These are phyloP conservation scores for Nannospalax galili DNA, from an alignment of 2,113 vertebrate genomes.

Conservation along the genomic window DNA sequence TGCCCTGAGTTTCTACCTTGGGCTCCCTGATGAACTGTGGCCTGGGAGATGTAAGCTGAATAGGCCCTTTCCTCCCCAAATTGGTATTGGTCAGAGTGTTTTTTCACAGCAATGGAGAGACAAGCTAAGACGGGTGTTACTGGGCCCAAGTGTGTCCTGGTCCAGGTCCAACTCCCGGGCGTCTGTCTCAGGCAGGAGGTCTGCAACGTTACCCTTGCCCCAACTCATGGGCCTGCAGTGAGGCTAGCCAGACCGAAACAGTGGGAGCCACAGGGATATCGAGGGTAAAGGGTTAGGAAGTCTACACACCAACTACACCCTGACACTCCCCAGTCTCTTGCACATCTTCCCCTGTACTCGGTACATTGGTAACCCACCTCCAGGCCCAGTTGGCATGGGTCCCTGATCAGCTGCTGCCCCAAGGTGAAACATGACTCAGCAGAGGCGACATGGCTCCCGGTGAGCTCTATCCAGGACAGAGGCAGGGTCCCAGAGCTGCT, in stretches of 20 bases:
- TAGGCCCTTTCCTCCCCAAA: no score
- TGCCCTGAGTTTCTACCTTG: no score
- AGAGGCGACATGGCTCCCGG: neutral
- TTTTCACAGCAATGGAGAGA: no score
- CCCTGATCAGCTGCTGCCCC: fast-evolving
- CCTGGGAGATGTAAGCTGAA: no score
- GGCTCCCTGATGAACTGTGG: no score
- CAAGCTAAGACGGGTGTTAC: no score
- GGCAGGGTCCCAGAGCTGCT: fast-evolving
- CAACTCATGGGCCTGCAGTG: neutral
- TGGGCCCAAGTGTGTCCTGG: neutral
- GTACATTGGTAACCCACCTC: neutral
- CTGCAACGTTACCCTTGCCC: neutral
- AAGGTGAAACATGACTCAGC: neutral
- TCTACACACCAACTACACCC: neutral
- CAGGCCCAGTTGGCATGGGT: neutral
- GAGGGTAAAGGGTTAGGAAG: neutral
- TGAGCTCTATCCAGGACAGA: neutral
- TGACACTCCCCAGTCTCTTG: neutral
- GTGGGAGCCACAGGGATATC: fast-evolving
- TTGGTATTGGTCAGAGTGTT: no score
- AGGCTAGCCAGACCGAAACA: fast-evolving
- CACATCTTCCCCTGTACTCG: fast-evolving
- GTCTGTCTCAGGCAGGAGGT: neutral
- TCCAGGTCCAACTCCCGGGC: neutral